A percentile compares a stretch with the other conserved stretches of the same genome.
Conservation (phyloP, 2,888 invertebrate genomes). For the Crepidodera aurea region DNA sequence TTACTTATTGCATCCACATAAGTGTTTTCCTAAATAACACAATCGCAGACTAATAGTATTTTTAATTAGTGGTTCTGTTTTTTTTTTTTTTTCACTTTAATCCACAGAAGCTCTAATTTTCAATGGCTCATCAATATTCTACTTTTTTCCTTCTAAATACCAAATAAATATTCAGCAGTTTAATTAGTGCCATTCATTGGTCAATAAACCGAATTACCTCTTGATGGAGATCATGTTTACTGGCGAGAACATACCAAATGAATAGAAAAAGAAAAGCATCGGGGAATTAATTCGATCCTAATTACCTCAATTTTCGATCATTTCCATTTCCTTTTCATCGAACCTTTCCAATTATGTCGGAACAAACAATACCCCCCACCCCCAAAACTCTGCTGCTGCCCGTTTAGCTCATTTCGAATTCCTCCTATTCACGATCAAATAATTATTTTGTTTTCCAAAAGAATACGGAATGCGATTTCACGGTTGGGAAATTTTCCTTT, state of each 20-base stretch:
- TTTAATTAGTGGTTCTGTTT: neutral
- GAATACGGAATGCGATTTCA: slow-evolving; percentile 19
- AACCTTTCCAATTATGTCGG: slow-evolving; percentile 26
- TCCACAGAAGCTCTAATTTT: neutral
- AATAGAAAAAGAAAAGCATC: slow-evolving; percentile 18
- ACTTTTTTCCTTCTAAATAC: neutral
- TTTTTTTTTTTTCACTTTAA: neutral
- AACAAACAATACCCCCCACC: slow-evolving; percentile 5
- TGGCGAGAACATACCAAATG: slow-evolving; percentile 1
- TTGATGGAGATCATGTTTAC: slow-evolving; percentile 17
- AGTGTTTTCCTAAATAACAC: no score
- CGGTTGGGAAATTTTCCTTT: neutral
- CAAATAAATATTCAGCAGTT: slow-evolving; percentile 15
- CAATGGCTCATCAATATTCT: neutral
- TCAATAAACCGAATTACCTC: slow-evolving; percentile 22
- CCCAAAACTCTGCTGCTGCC: no score
- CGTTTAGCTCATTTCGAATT: slow-evolving; percentile 12
- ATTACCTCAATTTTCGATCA: slow-evolving; percentile 30
- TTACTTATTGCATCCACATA: no score
- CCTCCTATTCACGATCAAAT: slow-evolving; percentile 22
- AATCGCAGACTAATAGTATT: neutral
- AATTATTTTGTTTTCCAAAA: slow-evolving; percentile 29
- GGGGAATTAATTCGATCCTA: slow-evolving; percentile 28
- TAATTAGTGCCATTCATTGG: slow-evolving; percentile 22
- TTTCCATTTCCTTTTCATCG: slow-evolving; percentile 28